phyloP scores from a whole-genome alignment of 2,113 vertebrate species.

The Gymnogyps californianus region DNA sequence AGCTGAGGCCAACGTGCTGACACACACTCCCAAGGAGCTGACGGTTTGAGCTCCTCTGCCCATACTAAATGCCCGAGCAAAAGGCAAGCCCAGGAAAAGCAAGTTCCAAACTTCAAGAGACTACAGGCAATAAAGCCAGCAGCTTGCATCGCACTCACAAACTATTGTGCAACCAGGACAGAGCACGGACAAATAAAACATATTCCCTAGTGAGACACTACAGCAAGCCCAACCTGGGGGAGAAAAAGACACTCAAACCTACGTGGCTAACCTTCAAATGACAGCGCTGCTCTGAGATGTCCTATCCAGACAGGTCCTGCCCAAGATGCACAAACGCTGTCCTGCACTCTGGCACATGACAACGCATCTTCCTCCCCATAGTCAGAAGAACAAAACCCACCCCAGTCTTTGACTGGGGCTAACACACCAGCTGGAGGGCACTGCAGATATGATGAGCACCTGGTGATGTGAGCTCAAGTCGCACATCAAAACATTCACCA shows the following conservation, averaged over 20 bases:
- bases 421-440: not conserved
- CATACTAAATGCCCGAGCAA: not conserved
- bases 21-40: not conserved
- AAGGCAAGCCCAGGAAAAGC: not conserved
- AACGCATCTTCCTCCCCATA: not conserved
- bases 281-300: not conserved
- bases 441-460: not conserved
- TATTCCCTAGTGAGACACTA: not conserved
- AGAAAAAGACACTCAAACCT: not conserved
- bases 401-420: not conserved
- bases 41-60: not conserved
- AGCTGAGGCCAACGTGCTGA: accelerated
- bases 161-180: not conserved
- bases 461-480: accelerated
- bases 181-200: not conserved
- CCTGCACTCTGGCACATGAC: not conserved
- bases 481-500: not conserved
- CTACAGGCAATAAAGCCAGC: not conserved
- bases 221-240: not conserved
- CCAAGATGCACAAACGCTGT: not conserved
- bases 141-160: not conserved
- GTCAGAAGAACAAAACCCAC: not conserved
- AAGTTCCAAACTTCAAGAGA: not conserved
- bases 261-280: not conserved
- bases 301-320: not conserved